A percentile compares a stretch with the other conserved stretches of the same genome.
Conservation (phyloP, 2,797 vertebrate genomes). For the Typhlichthys eigenmanni region DNA sequence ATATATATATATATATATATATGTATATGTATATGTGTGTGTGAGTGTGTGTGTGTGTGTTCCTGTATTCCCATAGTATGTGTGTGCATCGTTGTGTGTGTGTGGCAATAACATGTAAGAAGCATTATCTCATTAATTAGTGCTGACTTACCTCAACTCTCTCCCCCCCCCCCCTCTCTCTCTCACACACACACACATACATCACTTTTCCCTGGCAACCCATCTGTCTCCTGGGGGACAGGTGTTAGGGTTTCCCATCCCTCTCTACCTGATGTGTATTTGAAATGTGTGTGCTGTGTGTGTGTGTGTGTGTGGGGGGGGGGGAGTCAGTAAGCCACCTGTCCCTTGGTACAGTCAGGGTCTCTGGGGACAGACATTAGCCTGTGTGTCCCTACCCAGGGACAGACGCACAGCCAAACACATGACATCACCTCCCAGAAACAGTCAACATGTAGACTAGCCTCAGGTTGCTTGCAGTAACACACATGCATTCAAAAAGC, state of each 20-base stretch:
- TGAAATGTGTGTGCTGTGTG: background rate
- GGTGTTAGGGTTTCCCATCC: background rate
- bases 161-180: background rate
- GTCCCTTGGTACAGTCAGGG: background rate
- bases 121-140: slow-evolving; percentile 19
- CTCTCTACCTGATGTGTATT: background rate
- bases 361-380: background rate
- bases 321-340: background rate
- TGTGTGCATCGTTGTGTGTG: slow-evolving; percentile 14
- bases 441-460: slow-evolving; percentile 22
- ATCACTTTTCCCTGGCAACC: background rate
- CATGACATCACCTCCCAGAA: slow-evolving; percentile 54
- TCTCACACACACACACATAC: background rate
- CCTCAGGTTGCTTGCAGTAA: background rate
- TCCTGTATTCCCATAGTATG: background rate
- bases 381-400: background rate
- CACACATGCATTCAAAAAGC: background rate
- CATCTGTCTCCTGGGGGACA: background rate
- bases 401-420: slow-evolving; percentile 40
- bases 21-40: slow-evolving; percentile 29
- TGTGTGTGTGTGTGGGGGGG: background rate
- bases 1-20: too few relatives aligned
- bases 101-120: slow-evolving; percentile 12
- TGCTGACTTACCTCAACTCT: background rate
- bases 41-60: slow-evolving; percentile 13